Percentiles rank a stretch among this genome's conserved stretches.
Evolutionary conservation across 1,140 invertebrate species (phyloP).

Genomic region (Psilanteris sp.): DNA sequence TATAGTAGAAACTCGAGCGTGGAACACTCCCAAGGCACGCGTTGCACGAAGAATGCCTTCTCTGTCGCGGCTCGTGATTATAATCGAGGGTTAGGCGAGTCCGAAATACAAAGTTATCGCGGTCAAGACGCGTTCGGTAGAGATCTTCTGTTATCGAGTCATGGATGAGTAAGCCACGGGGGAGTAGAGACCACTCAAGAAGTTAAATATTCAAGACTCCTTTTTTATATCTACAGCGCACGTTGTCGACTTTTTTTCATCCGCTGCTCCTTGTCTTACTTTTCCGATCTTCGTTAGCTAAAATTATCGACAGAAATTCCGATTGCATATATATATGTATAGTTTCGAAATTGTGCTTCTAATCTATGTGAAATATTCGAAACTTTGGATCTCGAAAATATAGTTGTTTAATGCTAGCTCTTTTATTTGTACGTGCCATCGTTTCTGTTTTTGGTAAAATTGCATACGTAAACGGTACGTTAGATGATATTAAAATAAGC

Average conservation of each 20-base stretch:
- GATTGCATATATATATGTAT: background rate
- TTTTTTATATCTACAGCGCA: slow-evolving; percentile 34
- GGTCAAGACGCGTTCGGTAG: slow-evolving; percentile 55
- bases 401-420: no score
- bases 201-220: slow-evolving; percentile 64
- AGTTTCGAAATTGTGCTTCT: background rate
- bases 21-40: slow-evolving; percentile 56
- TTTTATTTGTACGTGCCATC: no score
- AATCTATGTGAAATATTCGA: no score
- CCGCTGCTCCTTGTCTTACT: slow-evolving; percentile 31
- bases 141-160: slow-evolving; percentile 40
- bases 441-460: no score
- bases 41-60: slow-evolving; percentile 51
- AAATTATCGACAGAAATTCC: slow-evolving; percentile 31
- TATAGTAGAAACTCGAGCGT: slow-evolving; percentile 45
- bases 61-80: slow-evolving; percentile 52
- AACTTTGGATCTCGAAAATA: background rate
- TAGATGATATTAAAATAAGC: no score
- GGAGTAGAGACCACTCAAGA: slow-evolving; percentile 58
- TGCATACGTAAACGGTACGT: no score
- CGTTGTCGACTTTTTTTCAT: slow-evolving; percentile 32
- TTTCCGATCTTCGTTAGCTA: slow-evolving; percentile 7
- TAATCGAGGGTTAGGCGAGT: slow-evolving; percentile 55
- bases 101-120: slow-evolving; percentile 57
- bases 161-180: slow-evolving; percentile 45